Evolutionary conservation across 2,797 vertebrate genomes (phyloP).

Genomic region (Chaetodon trifasciatus): DNA sequence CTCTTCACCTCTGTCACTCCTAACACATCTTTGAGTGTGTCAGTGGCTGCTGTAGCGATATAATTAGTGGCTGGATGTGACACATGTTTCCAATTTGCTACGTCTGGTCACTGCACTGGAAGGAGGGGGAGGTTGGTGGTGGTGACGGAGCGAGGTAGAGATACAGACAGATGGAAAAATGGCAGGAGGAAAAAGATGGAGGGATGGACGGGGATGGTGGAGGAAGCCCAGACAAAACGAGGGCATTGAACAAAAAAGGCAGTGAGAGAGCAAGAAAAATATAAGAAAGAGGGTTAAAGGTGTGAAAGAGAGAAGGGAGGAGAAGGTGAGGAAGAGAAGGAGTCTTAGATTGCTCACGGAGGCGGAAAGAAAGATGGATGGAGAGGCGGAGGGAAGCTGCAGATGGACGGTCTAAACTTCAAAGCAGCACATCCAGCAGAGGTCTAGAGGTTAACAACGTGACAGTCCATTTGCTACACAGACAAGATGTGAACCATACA

Average conservation of each 20-base stretch:
- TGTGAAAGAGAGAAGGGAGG: not conserved
- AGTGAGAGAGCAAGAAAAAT: conserved; percentile 7
- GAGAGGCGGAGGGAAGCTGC: conserved; percentile 45
- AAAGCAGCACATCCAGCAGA: conserved; percentile 65
- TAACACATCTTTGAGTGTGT: conserved; percentile 56
- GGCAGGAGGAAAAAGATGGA: conserved; percentile 39
- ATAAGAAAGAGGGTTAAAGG: conserved; percentile 7
- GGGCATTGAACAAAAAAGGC: not conserved
- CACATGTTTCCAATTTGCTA: conserved; percentile 86
- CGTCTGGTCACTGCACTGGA: conserved; percentile 67
- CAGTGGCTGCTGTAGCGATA: conserved; percentile 56
- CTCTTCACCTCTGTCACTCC: conserved; percentile 57
- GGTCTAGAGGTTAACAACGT: conserved; percentile 75
- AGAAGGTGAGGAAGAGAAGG: not conserved
- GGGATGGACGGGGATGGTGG: not conserved
- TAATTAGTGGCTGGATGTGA: conserved; percentile 84
- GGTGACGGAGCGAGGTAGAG: conserved; percentile 49
- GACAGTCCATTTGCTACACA: conserved; percentile 72
- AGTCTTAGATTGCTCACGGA: conserved; percentile 37
- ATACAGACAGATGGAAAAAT: conserved; percentile 66
- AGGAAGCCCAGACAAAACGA: not conserved
- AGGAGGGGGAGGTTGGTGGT: not conserved
- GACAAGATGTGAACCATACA: conserved; percentile 69
- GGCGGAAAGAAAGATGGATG: conserved; percentile 42
- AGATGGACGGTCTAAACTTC: conserved; percentile 73